phyloP scores from a whole-genome alignment of 2,113 vertebrate species.

The Otus sunia region DNA sequence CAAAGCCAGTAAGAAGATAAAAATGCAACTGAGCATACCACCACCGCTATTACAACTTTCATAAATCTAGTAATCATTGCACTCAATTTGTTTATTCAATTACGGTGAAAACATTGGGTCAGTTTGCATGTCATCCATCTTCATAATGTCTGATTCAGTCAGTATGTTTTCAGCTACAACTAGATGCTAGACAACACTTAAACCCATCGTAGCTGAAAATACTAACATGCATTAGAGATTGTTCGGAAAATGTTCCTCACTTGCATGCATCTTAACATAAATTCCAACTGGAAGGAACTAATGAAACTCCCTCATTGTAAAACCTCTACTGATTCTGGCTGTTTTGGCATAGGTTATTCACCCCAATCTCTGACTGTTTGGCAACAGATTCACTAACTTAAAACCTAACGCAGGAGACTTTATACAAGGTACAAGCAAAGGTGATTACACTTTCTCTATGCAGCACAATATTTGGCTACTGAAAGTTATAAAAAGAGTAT shows the following conservation, averaged over 20 bases:
- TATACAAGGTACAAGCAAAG: neutral
- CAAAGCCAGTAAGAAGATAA: neutral
- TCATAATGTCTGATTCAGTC: neutral
- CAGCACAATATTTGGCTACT: neutral
- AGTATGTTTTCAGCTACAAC: neutral
- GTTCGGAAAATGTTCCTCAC: neutral
- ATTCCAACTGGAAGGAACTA: neutral
- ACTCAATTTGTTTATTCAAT: neutral
- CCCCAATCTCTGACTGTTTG: neutral
- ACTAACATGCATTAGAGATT: neutral
- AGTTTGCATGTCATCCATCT: neutral
- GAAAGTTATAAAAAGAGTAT: neutral
- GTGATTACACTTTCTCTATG: neutral
- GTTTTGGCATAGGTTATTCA: neutral
- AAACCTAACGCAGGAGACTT: neutral
- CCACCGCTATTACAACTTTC: neutral
- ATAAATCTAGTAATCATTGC: neutral
- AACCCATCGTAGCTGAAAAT: neutral
- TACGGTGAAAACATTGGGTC: neutral
- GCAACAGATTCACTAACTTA: neutral
- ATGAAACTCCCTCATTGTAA: neutral
- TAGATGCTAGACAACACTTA: neutral
- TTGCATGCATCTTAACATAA: neutral
- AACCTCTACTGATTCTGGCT: neutral
- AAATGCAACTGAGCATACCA: neutral